Percentiles rank a stretch among this genome's conserved stretches.
These are phyloP conservation scores for Drosophila demipolita DNA, from an alignment of 2,888 invertebrate species.

Conservation along the genomic window DNA sequence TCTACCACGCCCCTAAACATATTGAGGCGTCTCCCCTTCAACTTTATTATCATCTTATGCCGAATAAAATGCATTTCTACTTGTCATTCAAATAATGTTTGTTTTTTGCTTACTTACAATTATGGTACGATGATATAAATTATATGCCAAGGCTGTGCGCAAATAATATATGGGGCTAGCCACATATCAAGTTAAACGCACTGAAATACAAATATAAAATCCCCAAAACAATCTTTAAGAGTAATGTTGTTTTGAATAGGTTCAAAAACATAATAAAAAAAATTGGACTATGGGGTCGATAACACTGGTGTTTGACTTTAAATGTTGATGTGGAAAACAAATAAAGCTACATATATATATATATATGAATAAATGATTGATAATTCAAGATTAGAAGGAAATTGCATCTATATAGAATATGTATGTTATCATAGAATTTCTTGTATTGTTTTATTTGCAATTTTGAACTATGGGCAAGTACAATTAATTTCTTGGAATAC, in stretches of 20 bases:
- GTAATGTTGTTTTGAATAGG: not conserved
- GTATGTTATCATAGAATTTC: not conserved
- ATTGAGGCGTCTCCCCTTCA: not conserved
- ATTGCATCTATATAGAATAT: not conserved
- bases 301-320: slow-evolving; percentile 9
- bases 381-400: not conserved
- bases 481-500: slow-evolving; percentile 42
- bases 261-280: not conserved
- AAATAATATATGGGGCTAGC: not conserved
- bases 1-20: slow-evolving; percentile 51
- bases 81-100: slow-evolving; percentile 2
- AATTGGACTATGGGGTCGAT: not conserved
- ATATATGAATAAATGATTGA: no score
- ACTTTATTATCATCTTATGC: not conserved
- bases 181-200: not conserved
- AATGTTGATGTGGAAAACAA: not conserved
- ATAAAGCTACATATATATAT: not conserved
- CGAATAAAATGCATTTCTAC: not conserved
- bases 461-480: slow-evolving; percentile 70
- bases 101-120: not conserved
- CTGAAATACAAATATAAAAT: not conserved
- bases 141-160: not conserved
- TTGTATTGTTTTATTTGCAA: slow-evolving; percentile 51
- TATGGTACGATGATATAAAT: not conserved
- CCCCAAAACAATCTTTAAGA: not conserved